phyloP scores from a whole-genome alignment of 2,113 vertebrate genomes.

The Cochlearius cochlearius region DNA sequence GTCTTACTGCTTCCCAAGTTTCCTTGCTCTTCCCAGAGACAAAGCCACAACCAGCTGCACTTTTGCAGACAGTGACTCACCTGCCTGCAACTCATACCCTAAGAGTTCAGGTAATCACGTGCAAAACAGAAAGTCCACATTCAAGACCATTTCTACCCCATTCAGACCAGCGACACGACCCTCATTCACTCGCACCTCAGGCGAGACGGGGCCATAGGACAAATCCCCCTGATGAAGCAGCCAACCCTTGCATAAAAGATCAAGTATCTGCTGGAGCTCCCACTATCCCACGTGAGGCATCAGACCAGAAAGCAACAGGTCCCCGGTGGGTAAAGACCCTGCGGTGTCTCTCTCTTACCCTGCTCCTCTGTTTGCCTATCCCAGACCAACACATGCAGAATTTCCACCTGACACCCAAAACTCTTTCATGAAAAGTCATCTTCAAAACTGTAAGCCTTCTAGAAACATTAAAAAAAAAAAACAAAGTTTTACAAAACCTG shows the following conservation, averaged over 20 bases:
- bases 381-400: background rate
- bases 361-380: background rate
- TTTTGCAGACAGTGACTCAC: background rate
- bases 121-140: background rate
- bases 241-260: background rate
- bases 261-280: background rate
- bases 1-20: background rate
- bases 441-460: background rate
- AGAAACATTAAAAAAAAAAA: background rate
- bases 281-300: background rate
- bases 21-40: background rate
- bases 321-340: background rate
- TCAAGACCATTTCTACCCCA: background rate
- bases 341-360: background rate
- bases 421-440: rapidly evolving
- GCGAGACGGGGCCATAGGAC: rapidly evolving
- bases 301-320: background rate
- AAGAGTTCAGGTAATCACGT: rapidly evolving
- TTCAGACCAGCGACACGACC: rapidly evolving
- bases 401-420: background rate
- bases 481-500: background rate
- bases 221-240: background rate
- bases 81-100: background rate
- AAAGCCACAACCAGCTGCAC: background rate
- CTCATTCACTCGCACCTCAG: background rate